These are phyloP conservation scores for Capricornis sumatraensis DNA, from an alignment of 2,113 vertebrate genomes.

Conservation along the genomic window DNA sequence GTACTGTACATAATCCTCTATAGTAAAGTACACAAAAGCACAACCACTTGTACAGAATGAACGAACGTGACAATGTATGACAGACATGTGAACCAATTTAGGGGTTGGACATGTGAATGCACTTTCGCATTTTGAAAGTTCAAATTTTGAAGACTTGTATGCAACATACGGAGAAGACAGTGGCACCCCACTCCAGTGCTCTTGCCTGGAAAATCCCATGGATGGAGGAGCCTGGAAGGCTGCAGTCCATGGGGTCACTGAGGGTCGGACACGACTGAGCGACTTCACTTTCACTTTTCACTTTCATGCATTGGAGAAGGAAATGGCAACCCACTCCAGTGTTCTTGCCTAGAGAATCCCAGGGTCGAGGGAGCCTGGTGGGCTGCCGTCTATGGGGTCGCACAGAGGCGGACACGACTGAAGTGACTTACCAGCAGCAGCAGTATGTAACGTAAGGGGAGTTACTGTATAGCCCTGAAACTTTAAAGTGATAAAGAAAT, in stretches of 20 bases:
- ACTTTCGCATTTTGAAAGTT: background rate
- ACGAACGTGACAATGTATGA: background rate
- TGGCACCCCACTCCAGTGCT: no score
- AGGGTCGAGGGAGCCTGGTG: no score
- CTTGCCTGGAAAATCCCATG: no score
- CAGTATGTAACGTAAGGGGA: background rate
- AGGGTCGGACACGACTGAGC: accelerated
- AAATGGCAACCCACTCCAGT: no score
- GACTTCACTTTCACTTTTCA: no score
- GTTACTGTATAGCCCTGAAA: background rate
- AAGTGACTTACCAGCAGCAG: no score
- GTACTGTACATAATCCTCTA: background rate
- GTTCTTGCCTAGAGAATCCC: no score
- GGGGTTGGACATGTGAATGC: background rate
- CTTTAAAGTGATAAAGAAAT: background rate
- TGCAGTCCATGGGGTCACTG: no score
- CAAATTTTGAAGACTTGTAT: background rate
- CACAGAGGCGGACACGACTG: accelerated
- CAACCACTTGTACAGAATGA: accelerated
- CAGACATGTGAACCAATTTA: background rate
- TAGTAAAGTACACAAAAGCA: background rate
- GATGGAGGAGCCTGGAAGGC: accelerated
- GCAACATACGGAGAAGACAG: accelerated
- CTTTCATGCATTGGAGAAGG: no score
- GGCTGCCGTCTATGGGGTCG: no score